Evolutionary conservation across 2,113 vertebrate genomes (phyloP), one percentile per base, ranked within the genome.

Genomic region (Megaptera novaeangliae): DNA sequence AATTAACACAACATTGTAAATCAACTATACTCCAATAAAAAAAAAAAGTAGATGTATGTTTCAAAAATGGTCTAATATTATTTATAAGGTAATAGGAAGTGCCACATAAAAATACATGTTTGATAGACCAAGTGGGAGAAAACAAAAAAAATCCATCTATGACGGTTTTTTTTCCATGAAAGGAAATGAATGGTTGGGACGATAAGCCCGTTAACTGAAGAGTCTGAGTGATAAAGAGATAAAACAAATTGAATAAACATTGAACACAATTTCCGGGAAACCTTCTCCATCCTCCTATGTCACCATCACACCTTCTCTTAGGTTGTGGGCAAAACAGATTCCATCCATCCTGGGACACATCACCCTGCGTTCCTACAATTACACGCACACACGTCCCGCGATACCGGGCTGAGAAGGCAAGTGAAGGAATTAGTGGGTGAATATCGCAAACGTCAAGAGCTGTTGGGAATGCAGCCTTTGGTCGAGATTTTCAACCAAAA

Each of bases 321-420:
- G 27, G 44, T 25, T 3, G 2, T 13, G 4, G 27, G 55, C 44
- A 18, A 55, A 9, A 44, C 1, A 6, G 46, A 34, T 9, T 31
- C 41, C 15, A 2, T 25, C 5, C 9, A 1, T 13, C 12, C 13
- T 8, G 12, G 57, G 55, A 57, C 49, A 57, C 25, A 3, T 31
- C 25, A 1, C 46, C n/a, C n/a, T 6, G 2, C 4, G 39, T 1
- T 10, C 4, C 44, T 21, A 11, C 10, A 3, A 25, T 13, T 6
- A 49, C 4, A 3, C 0, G 8, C 31, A 1, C 1, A 0, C 2
- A 0, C 8, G 6, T 34, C 64, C 63, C 29, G 1, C 1, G 17
- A 25, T 52, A 11, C 44, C 0, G 18, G 36, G 75, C 7, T n/a
- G 15, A 4, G 41, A 18, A 20, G 39, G 39, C 21, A 5, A 0